Percentiles rank a stretch among this genome's conserved stretches.
Evolutionary conservation across 2,113 vertebrate genomes (phyloP).

Genomic region (Drymodes brunneopygia): DNA sequence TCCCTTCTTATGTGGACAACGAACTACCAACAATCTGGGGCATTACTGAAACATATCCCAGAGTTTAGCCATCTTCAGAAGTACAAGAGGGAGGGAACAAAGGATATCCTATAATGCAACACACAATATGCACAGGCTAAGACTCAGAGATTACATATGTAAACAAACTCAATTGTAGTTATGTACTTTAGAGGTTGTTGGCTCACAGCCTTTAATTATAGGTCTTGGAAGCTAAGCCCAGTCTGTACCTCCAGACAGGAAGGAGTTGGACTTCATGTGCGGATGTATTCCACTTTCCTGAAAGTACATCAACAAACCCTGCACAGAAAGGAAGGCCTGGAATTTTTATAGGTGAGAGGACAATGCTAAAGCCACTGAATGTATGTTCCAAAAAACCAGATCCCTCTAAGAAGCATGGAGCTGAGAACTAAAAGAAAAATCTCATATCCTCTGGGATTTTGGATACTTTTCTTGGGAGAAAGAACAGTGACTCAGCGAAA

Average conservation of each 20-base stretch:
- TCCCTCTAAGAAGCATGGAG: neutral
- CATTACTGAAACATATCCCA: neutral
- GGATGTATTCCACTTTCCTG: constrained; percentile 4
- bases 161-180: constrained; percentile 28
- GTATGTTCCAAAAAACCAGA: neutral
- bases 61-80: neutral
- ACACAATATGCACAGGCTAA: neutral
- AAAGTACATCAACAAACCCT: constrained; percentile 14
- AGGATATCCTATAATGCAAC: constrained; percentile 23
- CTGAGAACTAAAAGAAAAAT: neutral
- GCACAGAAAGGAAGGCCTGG: neutral
- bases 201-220: constrained; percentile 13
- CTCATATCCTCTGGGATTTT: neutral
- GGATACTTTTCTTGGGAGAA: neutral
- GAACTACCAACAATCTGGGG: neutral
- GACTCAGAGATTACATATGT: constrained; percentile 7
- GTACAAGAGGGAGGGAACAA: neutral
- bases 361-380: neutral
- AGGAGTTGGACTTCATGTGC: neutral
- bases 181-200: constrained; percentile 2
- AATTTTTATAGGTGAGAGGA: constrained; percentile 1
- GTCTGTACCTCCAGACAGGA: constrained; percentile 27
- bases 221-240: neutral
- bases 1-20: neutral
- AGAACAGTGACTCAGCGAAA: neutral